Evolutionary conservation across 1,140 invertebrate genomes (phyloP).

Genomic region (Hylaeus volcanicus): DNA sequence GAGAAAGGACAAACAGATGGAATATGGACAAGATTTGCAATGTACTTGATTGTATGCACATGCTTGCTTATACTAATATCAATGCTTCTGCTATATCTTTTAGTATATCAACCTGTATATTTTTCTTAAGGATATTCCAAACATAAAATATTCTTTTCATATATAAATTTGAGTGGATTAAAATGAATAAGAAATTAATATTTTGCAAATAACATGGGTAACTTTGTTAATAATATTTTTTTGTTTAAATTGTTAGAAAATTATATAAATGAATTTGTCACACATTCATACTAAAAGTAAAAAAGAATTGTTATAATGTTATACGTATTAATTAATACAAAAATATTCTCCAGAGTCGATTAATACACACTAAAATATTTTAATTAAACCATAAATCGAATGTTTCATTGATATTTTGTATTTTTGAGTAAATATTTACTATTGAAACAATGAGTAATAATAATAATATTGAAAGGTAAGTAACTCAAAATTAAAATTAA

Average conservation of each 20-base stretch:
- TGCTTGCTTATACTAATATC: constrained; percentile 20
- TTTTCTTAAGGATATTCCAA: not conserved
- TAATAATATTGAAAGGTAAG: not conserved
- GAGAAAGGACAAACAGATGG: not conserved
- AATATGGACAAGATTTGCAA: not conserved
- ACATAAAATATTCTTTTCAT: not conserved
- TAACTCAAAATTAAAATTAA: not conserved
- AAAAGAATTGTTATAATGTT: not conserved
- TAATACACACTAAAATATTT: not conserved
- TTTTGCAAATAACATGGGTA: not conserved
- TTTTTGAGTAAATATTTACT: not conserved
- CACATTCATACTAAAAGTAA: not conserved
- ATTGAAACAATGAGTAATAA: not conserved
- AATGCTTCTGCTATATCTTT: constrained; percentile 19
- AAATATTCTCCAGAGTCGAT: not conserved
- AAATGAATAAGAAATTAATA: not conserved
- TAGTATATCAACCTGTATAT: not conserved
- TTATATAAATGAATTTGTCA: not conserved
- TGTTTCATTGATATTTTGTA: not conserved
- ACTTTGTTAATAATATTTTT: not conserved
- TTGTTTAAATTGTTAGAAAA: not conserved
- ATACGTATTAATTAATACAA: no score
- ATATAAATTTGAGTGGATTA: not conserved
- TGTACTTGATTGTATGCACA: constrained; percentile 27
- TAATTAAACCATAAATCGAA: not conserved